Evolutionary conservation across 2,888 invertebrate species (phyloP), one percentile per base, ranked within the genome.

Genomic region (Noctua comes): DNA sequence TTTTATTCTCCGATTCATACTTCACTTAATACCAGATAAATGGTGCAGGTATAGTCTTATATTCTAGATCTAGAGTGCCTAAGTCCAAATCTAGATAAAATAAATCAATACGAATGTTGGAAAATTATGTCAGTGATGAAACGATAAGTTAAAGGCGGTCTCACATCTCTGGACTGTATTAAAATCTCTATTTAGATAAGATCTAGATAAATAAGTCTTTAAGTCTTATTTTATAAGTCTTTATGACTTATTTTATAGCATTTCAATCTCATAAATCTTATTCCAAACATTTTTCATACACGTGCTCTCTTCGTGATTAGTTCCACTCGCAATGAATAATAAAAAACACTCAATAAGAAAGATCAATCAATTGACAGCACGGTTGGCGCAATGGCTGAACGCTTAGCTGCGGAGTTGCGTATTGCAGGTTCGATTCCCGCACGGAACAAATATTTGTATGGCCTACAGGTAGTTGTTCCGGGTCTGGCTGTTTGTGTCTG

Each of bases 161-260:
- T 40, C 18, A 54, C 43, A 43, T 77, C 77, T 77, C 21, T 1
- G 24, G 27, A 54, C 64, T 36, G 36, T 36, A 78, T 79, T 79
- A 46, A 79, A 78, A 69, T 79, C 43, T 54, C 16, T 70, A 71
- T 48, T 79, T 70, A 65, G 64, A 79, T 48, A 80, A 40, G 21
- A n/a, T 1, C 0, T 51, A 27, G 43, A 78, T 68, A 51, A 43
- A 48, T 40, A 69, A 24, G 16, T 36, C 18, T 13, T 27, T 48
- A 40, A 10, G n/a, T n/a, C n/a, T n/a, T n/a, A n/a, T n/a, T n/a
- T n/a, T n/a, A n/a, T n/a, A n/a, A n/a, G n/a, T n/a, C n/a, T n/a
- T n/a, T n/a, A n/a, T n/a, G n/a, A n/a, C n/a, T n/a, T n/a, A 46
- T 18, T 51, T 27, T 43, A 57, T 21, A 8, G 40, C 13, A 40